phyloP scores from a whole-genome alignment of 2,888 invertebrate species.

The Litoditis marina region DNA sequence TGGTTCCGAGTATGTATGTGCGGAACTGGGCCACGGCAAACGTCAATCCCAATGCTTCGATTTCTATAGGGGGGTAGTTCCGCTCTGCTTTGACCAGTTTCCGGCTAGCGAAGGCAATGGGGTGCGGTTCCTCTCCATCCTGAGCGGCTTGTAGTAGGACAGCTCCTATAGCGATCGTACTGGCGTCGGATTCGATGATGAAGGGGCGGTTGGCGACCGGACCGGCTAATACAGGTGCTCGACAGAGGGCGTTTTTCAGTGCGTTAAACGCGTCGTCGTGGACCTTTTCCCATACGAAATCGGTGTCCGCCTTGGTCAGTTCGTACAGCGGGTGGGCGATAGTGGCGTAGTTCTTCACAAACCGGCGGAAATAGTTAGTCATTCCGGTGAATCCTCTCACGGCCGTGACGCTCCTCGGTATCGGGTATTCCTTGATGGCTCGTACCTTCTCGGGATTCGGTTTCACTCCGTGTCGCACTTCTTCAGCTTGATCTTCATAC shows the following conservation, averaged over 20 bases:
- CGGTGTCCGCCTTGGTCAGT: slow-evolving; percentile 20
- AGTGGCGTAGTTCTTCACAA: slow-evolving; percentile 27
- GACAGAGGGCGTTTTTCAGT: slow-evolving; percentile 18
- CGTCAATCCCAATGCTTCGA: slow-evolving; percentile 22
- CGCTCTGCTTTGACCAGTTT: slow-evolving; percentile 19
- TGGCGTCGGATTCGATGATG: slow-evolving; percentile 26
- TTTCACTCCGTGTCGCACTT: slow-evolving; percentile 37
- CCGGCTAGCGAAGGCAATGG: slow-evolving; percentile 22
- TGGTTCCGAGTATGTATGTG: slow-evolving; percentile 22
- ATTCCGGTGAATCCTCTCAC: slow-evolving; percentile 30
- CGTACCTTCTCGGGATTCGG: slow-evolving; percentile 26
- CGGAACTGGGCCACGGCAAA: slow-evolving; percentile 20
- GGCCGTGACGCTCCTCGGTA: slow-evolving; percentile 17
- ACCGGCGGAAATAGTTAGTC: slow-evolving; percentile 30
- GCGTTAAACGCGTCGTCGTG: slow-evolving; percentile 19
- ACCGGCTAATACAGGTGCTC: slow-evolving; percentile 18
- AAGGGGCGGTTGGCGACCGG: slow-evolving; percentile 12
- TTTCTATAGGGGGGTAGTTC: slow-evolving; percentile 21
- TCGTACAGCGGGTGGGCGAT: slow-evolving; percentile 27
- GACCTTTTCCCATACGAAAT: slow-evolving; percentile 16
- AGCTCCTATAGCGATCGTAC: slow-evolving; percentile 22
- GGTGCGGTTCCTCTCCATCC: slow-evolving; percentile 13
- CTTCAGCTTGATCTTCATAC: slow-evolving; percentile 24
- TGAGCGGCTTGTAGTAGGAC: slow-evolving; percentile 20
- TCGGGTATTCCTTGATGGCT: slow-evolving; percentile 19